phyloP scores from a whole-genome alignment of 2,113 vertebrate genomes.

The Phalacrocorax carbo region DNA sequence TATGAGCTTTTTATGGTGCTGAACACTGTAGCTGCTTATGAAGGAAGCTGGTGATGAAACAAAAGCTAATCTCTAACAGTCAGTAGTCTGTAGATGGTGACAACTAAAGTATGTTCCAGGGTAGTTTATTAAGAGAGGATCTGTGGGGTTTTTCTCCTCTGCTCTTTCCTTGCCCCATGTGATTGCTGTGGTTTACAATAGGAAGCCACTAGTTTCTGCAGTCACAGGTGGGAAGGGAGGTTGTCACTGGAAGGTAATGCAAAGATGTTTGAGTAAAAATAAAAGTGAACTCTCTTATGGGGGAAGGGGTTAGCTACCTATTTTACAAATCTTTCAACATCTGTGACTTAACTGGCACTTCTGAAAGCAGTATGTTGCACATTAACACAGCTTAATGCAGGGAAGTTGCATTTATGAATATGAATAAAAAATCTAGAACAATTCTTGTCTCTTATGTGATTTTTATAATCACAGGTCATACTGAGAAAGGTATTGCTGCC shows the following conservation, averaged over 20 bases:
- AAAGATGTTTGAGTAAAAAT: background rate
- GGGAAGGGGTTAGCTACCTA: background rate
- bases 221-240: background rate
- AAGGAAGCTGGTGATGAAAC: background rate
- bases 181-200: slow-evolving; percentile 19
- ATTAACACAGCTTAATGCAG: background rate
- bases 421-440: background rate
- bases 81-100: background rate
- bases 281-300: background rate
- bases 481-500: background rate
- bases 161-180: background rate
- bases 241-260: background rate
- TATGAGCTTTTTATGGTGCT: background rate
- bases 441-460: background rate
- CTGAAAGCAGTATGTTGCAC: background rate
- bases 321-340: background rate
- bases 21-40: background rate
- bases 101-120: background rate
- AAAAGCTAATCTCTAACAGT: background rate
- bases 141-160: background rate
- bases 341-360: background rate
- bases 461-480: background rate
- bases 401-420: background rate
- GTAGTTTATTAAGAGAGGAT: background rate
- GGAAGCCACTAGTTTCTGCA: slow-evolving; percentile 9